These are phyloP conservation scores for Desmophyllum pertusum DNA, from an alignment of 92 coral and sea anemone species.

Conservation along the genomic window DNA sequence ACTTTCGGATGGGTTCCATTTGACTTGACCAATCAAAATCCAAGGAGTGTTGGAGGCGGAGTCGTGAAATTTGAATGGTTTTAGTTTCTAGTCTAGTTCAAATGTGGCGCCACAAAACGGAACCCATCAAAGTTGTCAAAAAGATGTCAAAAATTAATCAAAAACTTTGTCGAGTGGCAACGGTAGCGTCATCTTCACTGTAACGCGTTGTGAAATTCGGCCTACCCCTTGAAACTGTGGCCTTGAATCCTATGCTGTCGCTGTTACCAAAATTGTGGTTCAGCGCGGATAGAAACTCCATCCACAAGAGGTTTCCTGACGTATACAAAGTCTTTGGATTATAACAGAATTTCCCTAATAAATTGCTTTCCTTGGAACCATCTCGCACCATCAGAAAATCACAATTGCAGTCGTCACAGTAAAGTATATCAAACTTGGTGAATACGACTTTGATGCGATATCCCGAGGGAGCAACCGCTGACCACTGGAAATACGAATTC, in stretches of 20 bases:
- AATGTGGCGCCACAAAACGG: too few species aligned
- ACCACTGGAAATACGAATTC: conserved; percentile 40
- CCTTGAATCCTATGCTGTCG: conserved; percentile 39
- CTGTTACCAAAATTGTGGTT: too few species aligned
- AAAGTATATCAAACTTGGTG: conserved; percentile 9
- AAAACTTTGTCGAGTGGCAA: too few species aligned
- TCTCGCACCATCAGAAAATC: conserved; percentile 21
- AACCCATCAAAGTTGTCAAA: too few species aligned
- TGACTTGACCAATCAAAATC: too few species aligned
- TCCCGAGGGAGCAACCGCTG: conserved; percentile 34
- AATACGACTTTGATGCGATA: conserved; percentile 38
- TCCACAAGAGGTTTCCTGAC: conserved; percentile 4
- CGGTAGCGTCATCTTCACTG: too few species aligned
- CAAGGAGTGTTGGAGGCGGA: too few species aligned
- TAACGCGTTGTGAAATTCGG: background rate
- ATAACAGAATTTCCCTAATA: conserved; percentile 7
- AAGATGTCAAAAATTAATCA: too few species aligned
- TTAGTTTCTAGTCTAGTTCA: too few species aligned
- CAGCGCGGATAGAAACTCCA: conserved; percentile 22
- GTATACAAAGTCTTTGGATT: background rate
- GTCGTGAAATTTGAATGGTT: too few species aligned
- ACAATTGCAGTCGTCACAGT: background rate
- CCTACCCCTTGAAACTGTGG: conserved; percentile 36
- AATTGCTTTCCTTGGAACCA: conserved; percentile 21
- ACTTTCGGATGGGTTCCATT: too few species aligned